Percentiles rank a stretch among this genome's conserved stretches.
phyloP scores from a whole-genome alignment of 2,113 vertebrate species.

The chimpanzee (Pan troglodytes) region NHGRI_mPanTro3-v2.1_pri NC_086016.1:32469001-32469500 shows the following conservation, averaged over 20 bases:
- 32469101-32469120: background rate
- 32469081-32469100: background rate
- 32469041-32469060: background rate
- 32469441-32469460: constrained; percentile 99
- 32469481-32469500: constrained; percentile 88
- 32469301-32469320: constrained; percentile 87
- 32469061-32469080: background rate
- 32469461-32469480: constrained; percentile 98
- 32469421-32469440: constrained; percentile 99
- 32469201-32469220: background rate
- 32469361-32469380: constrained; percentile 97
- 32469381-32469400: constrained; percentile 99
- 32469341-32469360: constrained; percentile 98
- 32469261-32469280: constrained; percentile 85
- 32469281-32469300: constrained; percentile 86
- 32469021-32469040: background rate
- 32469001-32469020: background rate
- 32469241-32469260: constrained; percentile 87
- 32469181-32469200: background rate
- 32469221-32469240: constrained; percentile 65
- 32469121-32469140: background rate
- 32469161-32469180: background rate
- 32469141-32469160: background rate
- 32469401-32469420: constrained; percentile 99
- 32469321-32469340: constrained; percentile 94